These are phyloP conservation scores for Osmoderma eremita DNA, from an alignment of 2,888 invertebrate genomes.

Conservation along the genomic window DNA sequence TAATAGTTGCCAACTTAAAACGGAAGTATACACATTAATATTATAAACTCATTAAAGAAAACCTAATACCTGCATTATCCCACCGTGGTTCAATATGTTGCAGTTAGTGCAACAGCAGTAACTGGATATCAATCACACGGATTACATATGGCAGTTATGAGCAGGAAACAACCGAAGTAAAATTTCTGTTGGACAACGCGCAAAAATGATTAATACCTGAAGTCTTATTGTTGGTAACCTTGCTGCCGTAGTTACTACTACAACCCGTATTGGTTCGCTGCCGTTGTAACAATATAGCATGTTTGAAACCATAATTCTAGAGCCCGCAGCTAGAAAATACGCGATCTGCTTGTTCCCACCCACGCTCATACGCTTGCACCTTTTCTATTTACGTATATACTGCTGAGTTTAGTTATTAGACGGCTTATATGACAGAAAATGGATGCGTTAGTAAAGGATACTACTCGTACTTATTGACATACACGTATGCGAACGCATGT, in stretches of 20 bases:
- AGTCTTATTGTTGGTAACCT: not conserved
- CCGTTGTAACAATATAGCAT: conserved; percentile 5
- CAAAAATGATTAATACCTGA: conserved; percentile 15
- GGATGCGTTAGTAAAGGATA: not conserved
- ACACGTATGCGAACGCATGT: not conserved
- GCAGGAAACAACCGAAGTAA: conserved; percentile 27
- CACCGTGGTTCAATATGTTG: conserved; percentile 10
- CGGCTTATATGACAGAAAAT: conserved; percentile 1
- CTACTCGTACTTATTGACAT: not conserved
- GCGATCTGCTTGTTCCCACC: conserved; percentile 12
- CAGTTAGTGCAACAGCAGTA: conserved; percentile 5
- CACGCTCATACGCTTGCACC: not conserved
- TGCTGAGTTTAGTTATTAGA: conserved; percentile 15
- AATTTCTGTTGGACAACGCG: conserved; percentile 22
- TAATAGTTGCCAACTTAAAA: not conserved
- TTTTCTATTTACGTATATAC: conserved; percentile 2
- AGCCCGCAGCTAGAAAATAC: not conserved
- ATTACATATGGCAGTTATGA: not conserved
- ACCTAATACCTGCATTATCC: conserved; percentile 11
- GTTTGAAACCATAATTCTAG: conserved; percentile 13
- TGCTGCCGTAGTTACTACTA: conserved; percentile 1
- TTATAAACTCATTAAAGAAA: not conserved
- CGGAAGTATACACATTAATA: conserved; percentile 2
- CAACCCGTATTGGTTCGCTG: not conserved
- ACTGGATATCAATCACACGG: conserved; percentile 18